phyloP scores from a whole-genome alignment of 1,140 invertebrate species.

The Lordiphosa collinella region DNA sequence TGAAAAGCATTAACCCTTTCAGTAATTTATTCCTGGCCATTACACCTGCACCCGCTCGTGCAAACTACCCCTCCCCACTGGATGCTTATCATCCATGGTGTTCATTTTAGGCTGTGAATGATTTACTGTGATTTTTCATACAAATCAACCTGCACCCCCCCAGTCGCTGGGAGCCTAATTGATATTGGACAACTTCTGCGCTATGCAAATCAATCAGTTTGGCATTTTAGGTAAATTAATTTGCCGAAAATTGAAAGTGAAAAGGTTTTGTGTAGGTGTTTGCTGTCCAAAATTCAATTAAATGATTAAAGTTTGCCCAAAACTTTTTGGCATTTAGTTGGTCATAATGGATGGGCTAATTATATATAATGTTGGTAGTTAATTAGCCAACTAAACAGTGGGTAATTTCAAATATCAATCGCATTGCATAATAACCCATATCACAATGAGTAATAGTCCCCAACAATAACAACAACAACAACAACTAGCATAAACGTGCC shows the following conservation, averaged over 20 bases:
- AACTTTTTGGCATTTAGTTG: slow-evolving; percentile 30
- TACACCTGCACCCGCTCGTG: slow-evolving; percentile 40
- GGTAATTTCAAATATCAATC: neutral
- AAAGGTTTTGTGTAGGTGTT: slow-evolving; percentile 31
- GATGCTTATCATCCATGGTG: slow-evolving; percentile 34
- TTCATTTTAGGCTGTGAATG: slow-evolving; percentile 35
- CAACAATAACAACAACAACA: slow-evolving; percentile 16
- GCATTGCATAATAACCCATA: slow-evolving; percentile 53
- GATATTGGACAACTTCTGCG: slow-evolving; percentile 33
- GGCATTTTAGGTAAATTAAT: slow-evolving; percentile 68
- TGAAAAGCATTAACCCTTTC: slow-evolving; percentile 39
- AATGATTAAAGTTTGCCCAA: slow-evolving; percentile 44
- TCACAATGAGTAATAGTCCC: slow-evolving; percentile 54
- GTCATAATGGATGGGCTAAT: slow-evolving; percentile 31
- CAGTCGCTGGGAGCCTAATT: slow-evolving; percentile 39
- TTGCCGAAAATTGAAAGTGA: slow-evolving; percentile 38
- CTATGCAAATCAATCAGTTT: slow-evolving; percentile 55
- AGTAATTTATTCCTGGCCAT: slow-evolving; percentile 39
- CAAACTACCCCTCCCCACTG: slow-evolving; percentile 13
- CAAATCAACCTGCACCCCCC: slow-evolving; percentile 24
- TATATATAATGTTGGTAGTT: slow-evolving; percentile 14
- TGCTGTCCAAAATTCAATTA: slow-evolving; percentile 54
- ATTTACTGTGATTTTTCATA: slow-evolving; percentile 65
- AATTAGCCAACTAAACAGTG: slow-evolving; percentile 22
- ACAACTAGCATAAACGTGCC: slow-evolving; percentile 53